Evolutionary conservation across 1,140 invertebrate species (phyloP).

Genomic region (Gonioctena quinquepunctata): DNA sequence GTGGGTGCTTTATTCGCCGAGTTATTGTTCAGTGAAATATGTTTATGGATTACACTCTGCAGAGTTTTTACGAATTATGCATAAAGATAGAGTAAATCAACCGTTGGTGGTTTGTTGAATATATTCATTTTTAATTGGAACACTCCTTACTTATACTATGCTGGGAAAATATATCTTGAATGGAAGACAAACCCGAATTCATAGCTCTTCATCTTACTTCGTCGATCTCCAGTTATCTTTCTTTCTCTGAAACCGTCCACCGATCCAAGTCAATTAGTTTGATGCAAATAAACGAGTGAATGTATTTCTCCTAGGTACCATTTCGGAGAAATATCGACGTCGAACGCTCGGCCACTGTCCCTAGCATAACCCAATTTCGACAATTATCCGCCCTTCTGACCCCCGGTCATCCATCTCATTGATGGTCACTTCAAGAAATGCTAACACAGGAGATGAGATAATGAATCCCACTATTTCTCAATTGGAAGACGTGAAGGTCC

Average conservation of each 20-base stretch:
- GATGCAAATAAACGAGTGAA: slow-evolving; percentile 34
- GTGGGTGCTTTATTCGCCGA: no score
- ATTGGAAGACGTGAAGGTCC: neutral
- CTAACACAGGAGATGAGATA: slow-evolving; percentile 16
- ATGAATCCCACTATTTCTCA: slow-evolving; percentile 21
- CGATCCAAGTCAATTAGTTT: slow-evolving; percentile 31
- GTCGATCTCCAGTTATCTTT: neutral
- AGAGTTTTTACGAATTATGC: no score
- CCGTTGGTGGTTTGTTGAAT: no score
- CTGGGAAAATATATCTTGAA: no score
- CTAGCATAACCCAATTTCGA: slow-evolving; percentile 43
- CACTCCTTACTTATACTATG: no score
- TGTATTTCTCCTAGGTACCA: slow-evolving; percentile 43
- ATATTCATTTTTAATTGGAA: no score
- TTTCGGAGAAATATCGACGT: slow-evolving; percentile 41
- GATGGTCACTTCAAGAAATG: slow-evolving; percentile 20
- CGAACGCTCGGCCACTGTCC: slow-evolving; percentile 30
- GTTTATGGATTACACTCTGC: no score
- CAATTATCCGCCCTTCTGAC: slow-evolving; percentile 41
- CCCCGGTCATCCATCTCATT: slow-evolving; percentile 26
- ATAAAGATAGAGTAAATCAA: no score
- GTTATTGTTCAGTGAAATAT: no score
- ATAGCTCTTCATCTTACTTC: neutral
- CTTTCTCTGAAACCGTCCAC: neutral
- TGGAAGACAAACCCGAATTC: neutral